A percentile compares a stretch with the other conserved stretches of the same genome.
phyloP scores from a whole-genome alignment of 2,113 vertebrate genomes.

The Oreochromis tanganicae region DNA sequence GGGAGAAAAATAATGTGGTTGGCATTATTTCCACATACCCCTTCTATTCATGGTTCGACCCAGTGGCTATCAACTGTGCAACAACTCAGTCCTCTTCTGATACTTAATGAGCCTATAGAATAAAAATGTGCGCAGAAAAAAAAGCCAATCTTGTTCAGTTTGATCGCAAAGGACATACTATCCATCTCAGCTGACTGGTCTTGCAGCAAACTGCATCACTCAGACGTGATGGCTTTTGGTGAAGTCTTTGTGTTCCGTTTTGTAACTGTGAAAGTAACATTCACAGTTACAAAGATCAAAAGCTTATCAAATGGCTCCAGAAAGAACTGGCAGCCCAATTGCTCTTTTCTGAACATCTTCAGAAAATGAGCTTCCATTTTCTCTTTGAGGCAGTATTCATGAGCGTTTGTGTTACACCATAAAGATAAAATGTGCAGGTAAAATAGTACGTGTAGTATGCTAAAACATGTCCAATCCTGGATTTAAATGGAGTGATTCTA shows the following conservation, averaged over 20 bases:
- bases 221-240: conserved; percentile 16
- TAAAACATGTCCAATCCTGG: background rate
- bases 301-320: conserved; percentile 24
- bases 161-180: conserved; percentile 4
- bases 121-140: conserved; percentile 1
- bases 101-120: conserved; percentile 35
- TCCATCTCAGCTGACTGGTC: conserved; percentile 20
- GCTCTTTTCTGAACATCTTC: conserved; percentile 8
- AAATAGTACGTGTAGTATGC: background rate
- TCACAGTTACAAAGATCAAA: conserved; percentile 34
- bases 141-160: background rate
- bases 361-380: conserved; percentile 4
- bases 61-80: conserved; percentile 25
- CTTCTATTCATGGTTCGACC: conserved; percentile 22
- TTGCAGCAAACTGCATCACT: conserved; percentile 49
- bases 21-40: conserved; percentile 48
- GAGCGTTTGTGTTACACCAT: background rate
- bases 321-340: conserved; percentile 12
- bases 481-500: background rate
- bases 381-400: background rate
- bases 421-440: background rate
- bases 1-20: conserved; percentile 34
- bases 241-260: conserved; percentile 38
- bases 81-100: background rate
- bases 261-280: conserved; percentile 40